A percentile compares a stretch with the other conserved stretches of the same genome.
Conservation (phyloP, 2,888 invertebrate genomes). For the Mythimna impura region DNA sequence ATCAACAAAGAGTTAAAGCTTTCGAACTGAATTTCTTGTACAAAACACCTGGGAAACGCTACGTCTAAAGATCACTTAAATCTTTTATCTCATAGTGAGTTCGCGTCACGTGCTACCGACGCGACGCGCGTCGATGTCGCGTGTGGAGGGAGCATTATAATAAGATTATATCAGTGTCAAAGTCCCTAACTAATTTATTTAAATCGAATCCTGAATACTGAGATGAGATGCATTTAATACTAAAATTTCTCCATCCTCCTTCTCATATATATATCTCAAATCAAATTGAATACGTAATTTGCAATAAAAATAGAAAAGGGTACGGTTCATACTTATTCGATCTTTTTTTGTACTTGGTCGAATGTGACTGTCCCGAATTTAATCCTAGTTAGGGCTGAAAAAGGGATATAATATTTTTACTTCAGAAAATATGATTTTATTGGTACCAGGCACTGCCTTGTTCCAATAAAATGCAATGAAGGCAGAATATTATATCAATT, state of each 20-base stretch:
- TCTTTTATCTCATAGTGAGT: constrained; percentile 64
- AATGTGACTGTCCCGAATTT: constrained; percentile 58
- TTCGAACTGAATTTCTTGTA: constrained; percentile 28
- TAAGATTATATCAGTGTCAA: constrained; percentile 71
- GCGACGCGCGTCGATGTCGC: constrained; percentile 15
- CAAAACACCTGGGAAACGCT: constrained; percentile 53
- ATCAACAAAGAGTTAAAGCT: constrained; percentile 18
- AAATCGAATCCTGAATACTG: constrained; percentile 61
- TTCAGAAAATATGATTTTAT: constrained; percentile 12
- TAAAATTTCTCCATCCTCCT: constrained; percentile 39
- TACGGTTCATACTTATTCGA: constrained; percentile 39
- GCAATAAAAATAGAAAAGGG: constrained; percentile 59
- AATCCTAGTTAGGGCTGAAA: constrained; percentile 45
- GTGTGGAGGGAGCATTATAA: constrained; percentile 67
- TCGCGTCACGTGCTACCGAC: constrained; percentile 65
- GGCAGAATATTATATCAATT: not conserved
- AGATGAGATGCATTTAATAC: constrained; percentile 49
- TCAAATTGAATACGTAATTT: constrained; percentile 52
- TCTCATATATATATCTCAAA: constrained; percentile 28
- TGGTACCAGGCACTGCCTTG: not conserved
- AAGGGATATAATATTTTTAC: constrained; percentile 26
- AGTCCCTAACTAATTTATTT: constrained; percentile 68
- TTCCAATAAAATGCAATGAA: too few relatives aligned
- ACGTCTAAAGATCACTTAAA: constrained; percentile 57
- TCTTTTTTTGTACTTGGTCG: constrained; percentile 30